A percentile compares a stretch with the other conserved stretches of the same genome.
Evolutionary conservation across 1,140 invertebrate species (phyloP).

Genomic region (Bombus balteatus): DNA sequence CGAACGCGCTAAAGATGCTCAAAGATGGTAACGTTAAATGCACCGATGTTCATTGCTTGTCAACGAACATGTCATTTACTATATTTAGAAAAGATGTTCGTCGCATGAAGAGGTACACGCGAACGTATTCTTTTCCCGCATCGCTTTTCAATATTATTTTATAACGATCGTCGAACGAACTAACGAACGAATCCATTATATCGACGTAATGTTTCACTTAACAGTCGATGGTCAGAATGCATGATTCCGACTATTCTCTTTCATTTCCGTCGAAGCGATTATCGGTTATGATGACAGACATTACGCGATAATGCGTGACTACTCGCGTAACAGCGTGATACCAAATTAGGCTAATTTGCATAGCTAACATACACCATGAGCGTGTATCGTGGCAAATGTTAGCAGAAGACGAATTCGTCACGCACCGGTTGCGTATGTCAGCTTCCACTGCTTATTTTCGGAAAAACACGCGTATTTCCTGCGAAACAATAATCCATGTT

Average conservation of each 20-base stretch:
- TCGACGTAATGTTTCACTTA: not conserved
- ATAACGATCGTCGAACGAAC: not conserved
- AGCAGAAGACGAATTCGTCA: constrained; percentile 56
- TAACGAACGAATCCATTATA: no score
- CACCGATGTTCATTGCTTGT: not conserved
- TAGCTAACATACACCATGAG: constrained; percentile 52
- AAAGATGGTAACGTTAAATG: not conserved
- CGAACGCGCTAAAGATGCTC: not conserved
- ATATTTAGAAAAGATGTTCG: not conserved
- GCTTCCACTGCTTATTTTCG: constrained; percentile 36
- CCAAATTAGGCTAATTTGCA: constrained; percentile 61
- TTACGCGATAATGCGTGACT: constrained; percentile 52
- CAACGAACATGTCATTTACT: constrained; percentile 5
- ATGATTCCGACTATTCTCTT: constrained; percentile 53
- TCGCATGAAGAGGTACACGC: not conserved
- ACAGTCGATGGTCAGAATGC: not conserved
- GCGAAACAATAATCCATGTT: constrained; percentile 63
- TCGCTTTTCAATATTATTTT: not conserved
- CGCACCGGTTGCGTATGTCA: not conserved
- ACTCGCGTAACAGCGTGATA: constrained; percentile 40
- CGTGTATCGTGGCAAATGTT: constrained; percentile 29
- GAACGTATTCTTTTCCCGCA: not conserved
- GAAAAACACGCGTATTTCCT: constrained; percentile 59
- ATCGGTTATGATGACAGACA: constrained; percentile 41
- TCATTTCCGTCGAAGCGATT: constrained; percentile 60